phyloP scores from a whole-genome alignment of 1,140 invertebrate species.

The Psix sp. region DNA sequence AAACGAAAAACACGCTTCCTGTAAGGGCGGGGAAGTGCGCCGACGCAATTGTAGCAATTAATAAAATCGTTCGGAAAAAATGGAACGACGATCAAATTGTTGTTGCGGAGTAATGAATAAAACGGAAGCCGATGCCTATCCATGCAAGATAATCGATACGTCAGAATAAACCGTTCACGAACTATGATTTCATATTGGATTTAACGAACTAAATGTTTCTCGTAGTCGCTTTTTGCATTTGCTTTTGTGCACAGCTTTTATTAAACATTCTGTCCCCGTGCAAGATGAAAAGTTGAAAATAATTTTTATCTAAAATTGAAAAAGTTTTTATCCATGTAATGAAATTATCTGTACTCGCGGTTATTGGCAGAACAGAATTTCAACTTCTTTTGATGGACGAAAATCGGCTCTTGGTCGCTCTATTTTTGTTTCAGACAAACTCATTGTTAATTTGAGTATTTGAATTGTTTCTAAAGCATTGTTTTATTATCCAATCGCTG shows the following conservation, averaged over 20 bases:
- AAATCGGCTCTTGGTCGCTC: too few species aligned
- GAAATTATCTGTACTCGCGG: constrained; percentile 1
- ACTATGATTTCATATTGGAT: constrained; percentile 51
- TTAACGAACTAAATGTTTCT: constrained; percentile 37
- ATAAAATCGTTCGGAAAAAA: constrained; percentile 53
- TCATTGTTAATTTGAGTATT: too few species aligned
- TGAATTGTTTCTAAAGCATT: too few species aligned
- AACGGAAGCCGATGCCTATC: constrained; percentile 57
- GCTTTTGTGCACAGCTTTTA: constrained; percentile 19
- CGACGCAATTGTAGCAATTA: constrained; percentile 56
- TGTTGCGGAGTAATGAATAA: constrained; percentile 59
- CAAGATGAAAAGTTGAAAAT: constrained; percentile 11
- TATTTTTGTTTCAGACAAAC: too few species aligned
- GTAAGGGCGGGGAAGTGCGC: constrained; percentile 20
- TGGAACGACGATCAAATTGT: constrained; percentile 51
- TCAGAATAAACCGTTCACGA: constrained; percentile 29
- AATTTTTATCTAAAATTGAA: constrained; percentile 4
- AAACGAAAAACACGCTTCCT: constrained; percentile 58
- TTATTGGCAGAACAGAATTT: constrained; percentile 1
- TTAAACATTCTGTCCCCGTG: constrained; percentile 6
- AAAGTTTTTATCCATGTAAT: constrained; percentile 11
- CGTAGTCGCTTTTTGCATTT: constrained; percentile 9
- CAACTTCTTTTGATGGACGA: too few species aligned
- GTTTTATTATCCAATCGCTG: too few species aligned
- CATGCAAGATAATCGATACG: constrained; percentile 52